Base-by-base conservation (phyloP, 1,140 invertebrate genomes). In the Drosophila athabasca region DNA sequence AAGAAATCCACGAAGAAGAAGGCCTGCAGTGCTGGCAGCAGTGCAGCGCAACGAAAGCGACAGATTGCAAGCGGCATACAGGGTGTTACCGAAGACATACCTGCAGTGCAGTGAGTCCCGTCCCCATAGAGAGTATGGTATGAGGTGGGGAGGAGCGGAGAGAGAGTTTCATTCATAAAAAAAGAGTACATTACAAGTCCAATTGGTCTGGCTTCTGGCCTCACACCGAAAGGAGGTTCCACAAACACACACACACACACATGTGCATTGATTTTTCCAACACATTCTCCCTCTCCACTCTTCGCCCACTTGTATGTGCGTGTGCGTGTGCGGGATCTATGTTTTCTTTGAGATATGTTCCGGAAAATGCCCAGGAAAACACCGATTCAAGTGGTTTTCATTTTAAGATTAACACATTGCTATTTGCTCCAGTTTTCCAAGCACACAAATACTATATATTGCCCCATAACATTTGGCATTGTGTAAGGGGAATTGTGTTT, bases 181-280 rank as follows among this genome's bases (percentile, higher is more conserved):
- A 82, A 62, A 58, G 60, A 62, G 76, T 58, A 52, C 50, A 66
- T 52, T 66, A 52, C 61, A 55, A 81, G 65, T 81, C 55, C 69
- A 68, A 76, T 84, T 73, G 77, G 72, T 74, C 29, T 66, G 66
- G 43, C 62, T 59, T 59, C 57, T 39, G 35, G 9, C 35, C 29
- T 39, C 9, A 11, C 35, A 39, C 2, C 11, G 35, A 39, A 39
- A 39, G 35, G 35, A 39, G 35, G 35, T 39, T 39, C 48, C 55
- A 50, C 50, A 65, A 41, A 58, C 29, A 61, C 52, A 41, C 35
- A 29, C 13, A 62, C 75, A 53, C 66, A 82, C 75, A 85, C 82
- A 87, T 64, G 50, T 67, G 62, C 80, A 84, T 85, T 85, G 82
- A 85, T 85, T 85, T 85, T 87, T 85, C 82, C 82, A 85, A 78